Conservation (phyloP, 2,113 vertebrate genomes). For the Numenius arquata region DNA sequence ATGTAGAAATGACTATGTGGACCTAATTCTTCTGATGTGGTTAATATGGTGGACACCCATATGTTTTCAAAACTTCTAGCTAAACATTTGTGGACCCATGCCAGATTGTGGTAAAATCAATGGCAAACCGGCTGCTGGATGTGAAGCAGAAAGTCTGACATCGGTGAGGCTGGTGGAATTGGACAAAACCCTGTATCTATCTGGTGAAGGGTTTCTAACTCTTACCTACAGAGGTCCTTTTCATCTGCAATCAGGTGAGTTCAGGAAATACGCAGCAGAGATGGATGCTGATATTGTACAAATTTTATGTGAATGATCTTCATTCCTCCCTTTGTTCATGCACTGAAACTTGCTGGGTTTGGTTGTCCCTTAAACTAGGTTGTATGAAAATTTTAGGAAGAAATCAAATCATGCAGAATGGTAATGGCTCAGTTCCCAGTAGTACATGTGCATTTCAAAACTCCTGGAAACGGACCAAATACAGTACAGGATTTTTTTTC, state of each 20-base stretch:
- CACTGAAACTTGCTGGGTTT: background rate
- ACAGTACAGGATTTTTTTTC: background rate
- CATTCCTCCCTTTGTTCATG: background rate
- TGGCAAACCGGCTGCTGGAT: conserved; percentile 74
- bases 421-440: background rate
- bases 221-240: conserved; percentile 83
- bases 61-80: conserved; percentile 64
- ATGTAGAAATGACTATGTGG: background rate
- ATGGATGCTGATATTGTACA: background rate
- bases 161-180: conserved; percentile 72
- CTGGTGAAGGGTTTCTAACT: conserved; percentile 82
- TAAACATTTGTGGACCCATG: conserved; percentile 85
- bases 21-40: background rate
- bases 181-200: conserved; percentile 82
- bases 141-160: conserved; percentile 70
- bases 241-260: conserved; percentile 72
- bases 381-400: background rate
- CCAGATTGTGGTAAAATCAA: conserved; percentile 69
- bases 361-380: background rate
- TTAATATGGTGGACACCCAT: background rate
- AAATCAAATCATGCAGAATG: background rate
- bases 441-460: background rate
- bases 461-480: background rate
- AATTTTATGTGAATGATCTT: background rate
- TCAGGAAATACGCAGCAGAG: background rate